Conservation (phyloP, 2,113 vertebrate species). For the Pristiophorus japonicus region DNA sequence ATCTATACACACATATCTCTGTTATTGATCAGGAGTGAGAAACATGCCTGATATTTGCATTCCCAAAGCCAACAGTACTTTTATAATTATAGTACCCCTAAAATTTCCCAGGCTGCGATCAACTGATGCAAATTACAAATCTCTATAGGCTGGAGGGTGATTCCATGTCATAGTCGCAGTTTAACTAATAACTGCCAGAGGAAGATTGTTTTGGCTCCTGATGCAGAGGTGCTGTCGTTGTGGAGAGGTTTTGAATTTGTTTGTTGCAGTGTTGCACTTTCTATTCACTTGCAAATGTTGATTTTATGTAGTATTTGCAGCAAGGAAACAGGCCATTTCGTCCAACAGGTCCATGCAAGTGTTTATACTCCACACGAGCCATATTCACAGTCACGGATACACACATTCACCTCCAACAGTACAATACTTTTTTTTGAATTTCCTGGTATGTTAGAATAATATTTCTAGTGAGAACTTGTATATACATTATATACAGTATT, state of each 20-base stretch:
- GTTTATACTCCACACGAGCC: too few relatives aligned
- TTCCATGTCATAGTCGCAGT: background rate
- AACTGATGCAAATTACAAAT: background rate
- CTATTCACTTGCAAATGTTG: too few relatives aligned
- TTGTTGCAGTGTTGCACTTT: too few relatives aligned
- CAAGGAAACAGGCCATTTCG: too few relatives aligned
- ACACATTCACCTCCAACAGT: slow-evolving; percentile 67
- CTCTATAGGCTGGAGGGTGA: background rate
- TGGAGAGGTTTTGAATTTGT: too few relatives aligned
- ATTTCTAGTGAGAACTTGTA: slow-evolving; percentile 77
- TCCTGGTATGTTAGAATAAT: slow-evolving; percentile 72
- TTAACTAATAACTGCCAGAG: background rate
- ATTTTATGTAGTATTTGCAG: too few relatives aligned
- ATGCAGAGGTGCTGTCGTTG: background rate
- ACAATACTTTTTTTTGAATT: slow-evolving; percentile 57
- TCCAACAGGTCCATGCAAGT: too few relatives aligned
- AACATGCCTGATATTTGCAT: too few relatives aligned
- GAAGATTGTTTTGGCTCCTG: background rate
- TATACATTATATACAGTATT: slow-evolving; percentile 80
- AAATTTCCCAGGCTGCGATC: background rate
- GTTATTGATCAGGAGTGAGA: too few relatives aligned
- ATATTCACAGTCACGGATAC: slow-evolving; percentile 69
- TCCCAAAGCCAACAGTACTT: too few relatives aligned
- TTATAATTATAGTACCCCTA: too few relatives aligned
- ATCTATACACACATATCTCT: background rate